A percentile compares a stretch with the other conserved stretches of the same genome.
Evolutionary conservation across 1,140 invertebrate genomes (phyloP).

Genomic region (Pteromalus puparum): DNA sequence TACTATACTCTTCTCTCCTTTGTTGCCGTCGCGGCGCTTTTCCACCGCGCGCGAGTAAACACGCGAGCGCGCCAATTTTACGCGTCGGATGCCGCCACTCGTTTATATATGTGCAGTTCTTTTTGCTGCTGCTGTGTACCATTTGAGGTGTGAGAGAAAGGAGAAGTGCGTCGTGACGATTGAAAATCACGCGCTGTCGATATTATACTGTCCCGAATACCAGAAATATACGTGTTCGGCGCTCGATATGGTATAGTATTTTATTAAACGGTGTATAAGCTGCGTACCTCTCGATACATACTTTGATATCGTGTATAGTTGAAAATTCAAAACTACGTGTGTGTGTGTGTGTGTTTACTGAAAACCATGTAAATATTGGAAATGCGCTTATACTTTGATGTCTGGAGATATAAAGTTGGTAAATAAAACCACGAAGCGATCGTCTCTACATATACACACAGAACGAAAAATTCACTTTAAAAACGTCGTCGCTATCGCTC

Average conservation of each 20-base stretch:
- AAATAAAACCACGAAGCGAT: background rate
- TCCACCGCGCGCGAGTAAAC: background rate
- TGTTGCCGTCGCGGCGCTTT: background rate
- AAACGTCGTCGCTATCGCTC: no score
- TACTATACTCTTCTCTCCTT: background rate
- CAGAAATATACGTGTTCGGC: no score
- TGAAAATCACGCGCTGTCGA: no score
- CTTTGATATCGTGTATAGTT: no score
- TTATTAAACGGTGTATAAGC: background rate
- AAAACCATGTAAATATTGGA: background rate
- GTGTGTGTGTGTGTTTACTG: background rate
- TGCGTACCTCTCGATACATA: no score
- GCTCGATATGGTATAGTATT: no score
- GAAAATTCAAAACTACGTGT: background rate
- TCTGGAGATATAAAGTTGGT: background rate
- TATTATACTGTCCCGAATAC: background rate
- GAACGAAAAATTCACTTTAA: background rate
- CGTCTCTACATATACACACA: background rate
- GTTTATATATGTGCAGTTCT: background rate
- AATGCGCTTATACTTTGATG: background rate
- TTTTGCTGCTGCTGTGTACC: background rate
- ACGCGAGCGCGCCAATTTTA: constrained; percentile 5
- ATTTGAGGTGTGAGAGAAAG: no score
- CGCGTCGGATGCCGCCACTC: background rate
- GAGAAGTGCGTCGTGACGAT: no score